phyloP scores from a whole-genome alignment of 2,797 vertebrate genomes.

The Calcarius lapponicus region DNA sequence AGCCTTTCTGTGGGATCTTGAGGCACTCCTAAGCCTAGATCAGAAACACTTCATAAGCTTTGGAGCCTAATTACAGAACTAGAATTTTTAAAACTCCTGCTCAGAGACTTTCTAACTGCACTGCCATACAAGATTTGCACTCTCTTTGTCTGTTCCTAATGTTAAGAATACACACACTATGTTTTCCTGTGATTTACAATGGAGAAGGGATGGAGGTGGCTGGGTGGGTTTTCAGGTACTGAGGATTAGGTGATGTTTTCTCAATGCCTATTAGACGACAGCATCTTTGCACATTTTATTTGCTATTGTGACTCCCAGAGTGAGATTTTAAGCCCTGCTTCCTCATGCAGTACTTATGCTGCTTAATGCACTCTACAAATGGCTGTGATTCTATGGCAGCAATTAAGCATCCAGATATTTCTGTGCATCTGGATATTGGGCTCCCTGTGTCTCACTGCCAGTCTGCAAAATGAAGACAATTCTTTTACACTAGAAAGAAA shows the following conservation, averaged over 20 bases:
- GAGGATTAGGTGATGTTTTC: neutral
- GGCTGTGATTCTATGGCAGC: fast-evolving
- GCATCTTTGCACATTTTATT: neutral
- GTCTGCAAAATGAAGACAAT: neutral
- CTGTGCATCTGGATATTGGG: neutral
- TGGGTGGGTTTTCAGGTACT: neutral
- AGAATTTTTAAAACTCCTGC: neutral
- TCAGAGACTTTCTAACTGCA: neutral
- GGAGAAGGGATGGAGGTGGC: neutral
- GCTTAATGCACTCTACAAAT: neutral
- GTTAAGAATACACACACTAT: neutral
- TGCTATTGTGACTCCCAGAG: neutral
- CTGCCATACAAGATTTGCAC: neutral
- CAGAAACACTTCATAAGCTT: neutral
- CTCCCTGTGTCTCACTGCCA: neutral
- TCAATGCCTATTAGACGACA: neutral
- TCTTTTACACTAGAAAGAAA: neutral
- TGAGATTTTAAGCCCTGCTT: neutral
- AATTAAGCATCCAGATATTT: neutral
- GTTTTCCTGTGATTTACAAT: neutral
- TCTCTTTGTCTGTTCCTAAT: neutral
- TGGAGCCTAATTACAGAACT: neutral
- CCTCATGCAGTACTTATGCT: neutral
- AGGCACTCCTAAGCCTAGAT: neutral
- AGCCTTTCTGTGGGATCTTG: neutral